Base-by-base conservation (phyloP, 2,888 invertebrate species). In the Synanthedon formicaeformis region DNA sequence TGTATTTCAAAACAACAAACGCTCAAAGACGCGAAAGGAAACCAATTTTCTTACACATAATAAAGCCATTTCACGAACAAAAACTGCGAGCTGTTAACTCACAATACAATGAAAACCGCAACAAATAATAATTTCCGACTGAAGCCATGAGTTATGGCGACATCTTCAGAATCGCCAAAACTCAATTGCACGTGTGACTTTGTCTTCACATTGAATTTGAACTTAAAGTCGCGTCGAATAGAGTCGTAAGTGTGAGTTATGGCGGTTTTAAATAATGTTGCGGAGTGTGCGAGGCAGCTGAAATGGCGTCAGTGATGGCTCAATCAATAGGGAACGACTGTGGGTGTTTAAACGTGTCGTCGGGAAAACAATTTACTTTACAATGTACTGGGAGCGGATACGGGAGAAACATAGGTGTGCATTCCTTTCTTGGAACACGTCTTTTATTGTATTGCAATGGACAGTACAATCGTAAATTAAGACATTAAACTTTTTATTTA, bases 61-160 rank as follows among this genome's bases (percentile, higher is more conserved):
- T 45, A 45, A 45, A 6, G 45, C 67, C 69, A 72, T 74, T 71
- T 66, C 68, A 71, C 71, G 73, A 69, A 69, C 71, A 71, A 75
- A 23, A 75, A 72, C 70, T 70, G 71, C 69, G 73, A 73, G 73
- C 70, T 65, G 74, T 72, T 75, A 74, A 74, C 75, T 72, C 62
- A 72, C 71, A 69, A 73, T 76, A 79, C 84, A 81, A 75, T 81
- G 65, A 57, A 66, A 77, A 82, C 85, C 85, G 65, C 85, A 84
- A 72, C 78, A 82, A 78, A 79, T 82, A 80, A 84, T 82, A 81
- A 76, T 82, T 79, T 80, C 78, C 76, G 81, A 77, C 78, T 73
- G 73, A 74, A 73, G 69, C 63, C 69, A 66, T 81, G 81, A 85
- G 78, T 83, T 85, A 84, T 74, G 79, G 75, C 78, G 67, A 68